phyloP scores from a whole-genome alignment of 2,113 vertebrate species.

The Eurystomus gularis region DNA sequence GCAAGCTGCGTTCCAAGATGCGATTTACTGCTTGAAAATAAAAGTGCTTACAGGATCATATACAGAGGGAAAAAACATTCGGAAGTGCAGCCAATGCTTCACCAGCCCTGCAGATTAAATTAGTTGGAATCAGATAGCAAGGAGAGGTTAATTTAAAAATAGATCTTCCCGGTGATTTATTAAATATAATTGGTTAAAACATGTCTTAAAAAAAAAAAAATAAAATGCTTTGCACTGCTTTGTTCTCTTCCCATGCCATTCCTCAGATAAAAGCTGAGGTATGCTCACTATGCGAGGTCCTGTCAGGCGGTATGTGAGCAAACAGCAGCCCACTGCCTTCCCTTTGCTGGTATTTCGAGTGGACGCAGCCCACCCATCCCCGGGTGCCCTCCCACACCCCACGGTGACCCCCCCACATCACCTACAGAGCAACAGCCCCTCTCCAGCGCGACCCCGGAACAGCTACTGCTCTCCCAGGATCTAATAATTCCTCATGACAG shows the following conservation, averaged over 20 bases:
- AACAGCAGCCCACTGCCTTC: background rate
- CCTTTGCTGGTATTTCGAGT: background rate
- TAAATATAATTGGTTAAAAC: background rate
- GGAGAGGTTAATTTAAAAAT: background rate
- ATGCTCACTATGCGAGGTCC: background rate
- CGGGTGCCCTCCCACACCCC: accelerated
- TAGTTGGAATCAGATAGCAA: background rate
- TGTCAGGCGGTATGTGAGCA: background rate
- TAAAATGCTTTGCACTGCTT: background rate
- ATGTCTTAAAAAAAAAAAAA: background rate
- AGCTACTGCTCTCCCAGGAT: background rate
- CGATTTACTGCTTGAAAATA: background rate
- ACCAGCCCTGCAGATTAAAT: background rate
- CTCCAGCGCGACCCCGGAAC: background rate
- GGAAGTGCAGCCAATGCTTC: background rate
- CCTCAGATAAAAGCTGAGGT: background rate
- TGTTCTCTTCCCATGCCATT: background rate
- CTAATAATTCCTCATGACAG: accelerated
- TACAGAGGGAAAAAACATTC: background rate
- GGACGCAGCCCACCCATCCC: background rate
- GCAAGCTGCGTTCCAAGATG: accelerated
- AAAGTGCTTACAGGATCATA: background rate
- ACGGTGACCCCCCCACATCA: background rate
- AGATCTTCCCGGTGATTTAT: background rate
- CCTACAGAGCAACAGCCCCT: background rate